Conservation (phyloP, 2,888 invertebrate species). For the Campopleginae sp. region DNA sequence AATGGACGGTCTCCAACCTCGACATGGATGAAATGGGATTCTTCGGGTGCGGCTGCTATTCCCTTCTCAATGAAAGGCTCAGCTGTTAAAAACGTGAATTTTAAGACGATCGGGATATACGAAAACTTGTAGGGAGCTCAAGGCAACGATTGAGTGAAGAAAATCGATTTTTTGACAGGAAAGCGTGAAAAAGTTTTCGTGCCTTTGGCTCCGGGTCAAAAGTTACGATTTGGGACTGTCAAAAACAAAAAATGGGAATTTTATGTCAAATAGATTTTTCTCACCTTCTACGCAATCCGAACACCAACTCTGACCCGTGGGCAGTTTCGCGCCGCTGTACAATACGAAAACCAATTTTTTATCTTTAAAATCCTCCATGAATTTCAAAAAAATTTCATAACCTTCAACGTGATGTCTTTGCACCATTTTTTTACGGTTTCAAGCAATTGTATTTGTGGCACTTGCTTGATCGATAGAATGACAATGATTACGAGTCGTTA, state of each 20-base stretch:
- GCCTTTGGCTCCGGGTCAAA: neutral
- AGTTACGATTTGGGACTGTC: neutral
- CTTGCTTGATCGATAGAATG: neutral
- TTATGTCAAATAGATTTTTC: slow-evolving; percentile 43
- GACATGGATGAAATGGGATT: slow-evolving; percentile 90
- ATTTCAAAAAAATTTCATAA: slow-evolving; percentile 87
- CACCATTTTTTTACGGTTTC: slow-evolving; percentile 82
- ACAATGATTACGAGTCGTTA: neutral
- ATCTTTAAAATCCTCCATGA: slow-evolving; percentile 85
- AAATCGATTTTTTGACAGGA: too few species aligned
- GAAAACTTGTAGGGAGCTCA: neutral
- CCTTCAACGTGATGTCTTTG: slow-evolving; percentile 85
- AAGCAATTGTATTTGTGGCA: neutral
- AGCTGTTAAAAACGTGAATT: slow-evolving; percentile 85
- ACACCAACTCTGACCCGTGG: slow-evolving; percentile 93
- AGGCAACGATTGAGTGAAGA: too few species aligned
- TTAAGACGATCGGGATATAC: neutral
- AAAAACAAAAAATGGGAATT: too few species aligned
- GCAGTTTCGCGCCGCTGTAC: slow-evolving; percentile 88
- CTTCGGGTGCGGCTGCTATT: slow-evolving; percentile 87
- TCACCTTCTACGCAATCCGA: slow-evolving; percentile 94
- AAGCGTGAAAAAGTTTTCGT: too few species aligned
- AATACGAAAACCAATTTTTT: slow-evolving; percentile 85
- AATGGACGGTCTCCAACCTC: slow-evolving; percentile 91
- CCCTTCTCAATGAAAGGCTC: slow-evolving; percentile 91